Percentiles rank a stretch among this genome's conserved stretches.
Conservation (phyloP, 2,888 invertebrate genomes). For the Trichogramma evanescens region DNA sequence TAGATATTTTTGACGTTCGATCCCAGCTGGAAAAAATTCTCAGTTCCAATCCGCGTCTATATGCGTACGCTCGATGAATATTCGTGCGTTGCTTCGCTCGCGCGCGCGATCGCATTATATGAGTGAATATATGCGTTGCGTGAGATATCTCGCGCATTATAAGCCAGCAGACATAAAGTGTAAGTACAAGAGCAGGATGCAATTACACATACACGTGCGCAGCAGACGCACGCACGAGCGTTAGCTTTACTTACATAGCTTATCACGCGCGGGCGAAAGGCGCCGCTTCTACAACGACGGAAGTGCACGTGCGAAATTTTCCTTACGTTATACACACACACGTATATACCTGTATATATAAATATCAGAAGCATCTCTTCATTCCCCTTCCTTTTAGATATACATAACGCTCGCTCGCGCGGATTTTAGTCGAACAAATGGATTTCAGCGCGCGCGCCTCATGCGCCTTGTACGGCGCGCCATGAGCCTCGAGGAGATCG, state of each 20-base stretch:
- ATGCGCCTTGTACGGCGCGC: conserved; percentile 1
- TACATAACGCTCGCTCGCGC: background rate
- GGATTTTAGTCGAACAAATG: background rate
- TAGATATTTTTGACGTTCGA: no score
- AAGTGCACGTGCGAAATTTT: conserved; percentile 1
- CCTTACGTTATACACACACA: conserved; percentile 31
- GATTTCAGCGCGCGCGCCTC: background rate
- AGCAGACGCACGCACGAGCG: conserved; percentile 4
- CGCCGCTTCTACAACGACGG: background rate
- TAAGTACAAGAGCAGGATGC: conserved; percentile 36
- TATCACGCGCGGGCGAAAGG: conserved; percentile 15
- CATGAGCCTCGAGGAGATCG: no score
- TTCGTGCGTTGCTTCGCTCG: no score
- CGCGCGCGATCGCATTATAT: conserved; percentile 20
- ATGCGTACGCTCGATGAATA: no score
- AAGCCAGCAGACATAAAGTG: no score
- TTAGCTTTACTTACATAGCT: no score
- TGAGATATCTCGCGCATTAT: conserved; percentile 21
- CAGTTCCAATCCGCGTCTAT: no score
- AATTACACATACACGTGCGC: conserved; percentile 31
- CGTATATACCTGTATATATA: conserved; percentile 19
- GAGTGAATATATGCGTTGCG: conserved; percentile 21
- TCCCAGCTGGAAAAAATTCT: no score
- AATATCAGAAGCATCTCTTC: background rate
- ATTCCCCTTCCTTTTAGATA: background rate